These are phyloP conservation scores for Hippocampus guttulatus DNA, from an alignment of 2,113 vertebrate genomes.

Conservation along the genomic window DNA sequence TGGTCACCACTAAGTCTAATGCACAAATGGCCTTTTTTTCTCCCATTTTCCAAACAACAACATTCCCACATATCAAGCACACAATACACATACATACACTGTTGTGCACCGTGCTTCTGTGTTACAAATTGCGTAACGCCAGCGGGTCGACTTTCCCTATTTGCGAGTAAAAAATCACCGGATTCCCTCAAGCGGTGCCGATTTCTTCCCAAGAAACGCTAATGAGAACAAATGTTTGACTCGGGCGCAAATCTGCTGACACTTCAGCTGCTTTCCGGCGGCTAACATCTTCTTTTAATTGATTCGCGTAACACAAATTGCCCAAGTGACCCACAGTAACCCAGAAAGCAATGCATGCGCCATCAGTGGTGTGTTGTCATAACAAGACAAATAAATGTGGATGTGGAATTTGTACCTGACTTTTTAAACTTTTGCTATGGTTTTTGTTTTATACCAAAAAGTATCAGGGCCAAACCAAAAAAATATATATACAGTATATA, in stretches of 20 bases:
- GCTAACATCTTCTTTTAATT: conserved; percentile 65
- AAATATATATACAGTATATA: not conserved
- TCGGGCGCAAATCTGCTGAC: conserved; percentile 66
- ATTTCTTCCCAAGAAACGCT: conserved; percentile 63
- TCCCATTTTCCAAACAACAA: not conserved
- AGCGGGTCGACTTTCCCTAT: conserved; percentile 66
- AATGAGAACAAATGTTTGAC: conserved; percentile 76
- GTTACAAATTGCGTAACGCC: conserved; percentile 58
- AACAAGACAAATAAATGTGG: not conserved
- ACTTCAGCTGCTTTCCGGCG: conserved; percentile 51
- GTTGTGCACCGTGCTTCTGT: conserved; percentile 18
- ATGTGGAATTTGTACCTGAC: not conserved
- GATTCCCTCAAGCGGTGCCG: conserved; percentile 70
- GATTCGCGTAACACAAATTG: conserved; percentile 54
- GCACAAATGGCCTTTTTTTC: conserved; percentile 40
- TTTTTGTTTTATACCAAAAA: not conserved
- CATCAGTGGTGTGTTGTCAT: not conserved
- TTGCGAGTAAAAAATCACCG: conserved; percentile 73
- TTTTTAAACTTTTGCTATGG: conserved; percentile 1
- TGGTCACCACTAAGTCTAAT: conserved; percentile 35
- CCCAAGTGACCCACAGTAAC: conserved; percentile 31
- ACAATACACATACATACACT: conserved; percentile 20
- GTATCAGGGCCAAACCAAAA: not conserved
- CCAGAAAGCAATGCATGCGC: conserved; percentile 8
- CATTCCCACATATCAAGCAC: conserved; percentile 32